Evolutionary conservation across 2,888 invertebrate species (phyloP), one percentile per base, ranked within the genome.

Genomic region (Trachelus tabidus): DNA sequence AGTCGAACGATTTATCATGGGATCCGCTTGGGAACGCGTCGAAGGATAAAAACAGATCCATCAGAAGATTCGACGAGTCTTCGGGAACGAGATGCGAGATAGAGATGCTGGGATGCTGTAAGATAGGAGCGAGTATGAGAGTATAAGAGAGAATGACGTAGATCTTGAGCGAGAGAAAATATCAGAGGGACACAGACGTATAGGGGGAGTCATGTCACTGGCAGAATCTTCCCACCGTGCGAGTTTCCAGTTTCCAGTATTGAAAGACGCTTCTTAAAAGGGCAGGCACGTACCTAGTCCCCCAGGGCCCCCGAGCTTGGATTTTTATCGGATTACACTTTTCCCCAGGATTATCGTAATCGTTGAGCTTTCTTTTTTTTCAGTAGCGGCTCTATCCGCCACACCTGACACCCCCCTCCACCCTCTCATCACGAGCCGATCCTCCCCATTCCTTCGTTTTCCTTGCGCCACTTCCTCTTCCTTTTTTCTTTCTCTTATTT

Each of bases 21-120:
- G 74, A 68, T 69, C 82, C 81, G 83, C 82, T 77, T 84, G 86
- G 85, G 85, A 87, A 86, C 83, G 83, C 76, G 77, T 76, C 76
- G 69, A 76, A 78, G 84, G 80, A 86, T 85, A 87, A 89, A 87
- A 88, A 89, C 82, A 82, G 83, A 85, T 87, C 86, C 83, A 85
- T 89, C 87, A 88, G 88, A 89, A 89, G 87, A 89, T 89, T 87
- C 85, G 85, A 86, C 85, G 86, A 88, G 83, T 83, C 83, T 79
- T 76, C 83, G 80, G 79, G 75, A 76, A 81, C 75, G 35, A 74
- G 75, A 76, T 73, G 77, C 69, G 79, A 75, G 71, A 71, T 81
- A 80, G 77, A 76, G 78, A 80, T 69, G 69, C 78, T 40, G 76
- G 77, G 68, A 71, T 68, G 78, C 33, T 40, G 75, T 30, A 34